Base-by-base conservation (phyloP, 1,140 invertebrate genomes). In the Heterodera carotae region DNA sequence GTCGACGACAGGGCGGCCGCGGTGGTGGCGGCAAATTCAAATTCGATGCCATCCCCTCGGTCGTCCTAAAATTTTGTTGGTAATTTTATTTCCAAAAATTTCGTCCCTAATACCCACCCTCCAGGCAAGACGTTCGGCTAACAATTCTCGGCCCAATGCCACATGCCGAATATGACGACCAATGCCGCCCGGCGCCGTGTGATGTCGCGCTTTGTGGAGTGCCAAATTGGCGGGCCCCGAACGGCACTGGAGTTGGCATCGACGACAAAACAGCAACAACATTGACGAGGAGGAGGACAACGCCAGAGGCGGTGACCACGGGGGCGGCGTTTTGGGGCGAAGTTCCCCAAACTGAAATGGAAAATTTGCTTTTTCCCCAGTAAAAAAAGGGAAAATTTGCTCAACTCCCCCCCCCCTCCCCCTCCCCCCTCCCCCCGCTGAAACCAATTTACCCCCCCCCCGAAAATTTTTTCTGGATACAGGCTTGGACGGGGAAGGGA, bases 121-220 rank as follows among this genome's bases (percentile, higher is more conserved):
- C 71, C 71, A 74, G 5, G 39, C 27, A 4, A 74, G 64, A 18
- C 71, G 43, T 60, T 74, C 71, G 29, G 64, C 56, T 34, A 74
- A 34, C 33, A 74, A 36, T 39, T 74, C 71, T 12, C 59, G 43
- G 56, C 64, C 66, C 36, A 74, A 33, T 74, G 27, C 25, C n/a
- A n/a, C n/a, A 2, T 0, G 34, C 25, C 70, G n/a, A 34, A 60
- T 53, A 15, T 60, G 53, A 10, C 53, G n/a, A n/a, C n/a, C n/a
- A n/a, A n/a, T n/a, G n/a, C n/a, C n/a, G 25, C 29, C 27, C 34
- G 59, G 33, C 22, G 27, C 36, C 10, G 43, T 33, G 53, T 74
- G 71, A 60, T 34, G 71, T 15, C 71, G 18, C 27, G 64, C 33
- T 18, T 60, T 74, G 59, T 74, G 71, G 15, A 74, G 36, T 36